Evolutionary conservation across 2,113 vertebrate species (phyloP), one percentile per base, ranked within the genome.

Genomic region (Xenopus borealis): DNA sequence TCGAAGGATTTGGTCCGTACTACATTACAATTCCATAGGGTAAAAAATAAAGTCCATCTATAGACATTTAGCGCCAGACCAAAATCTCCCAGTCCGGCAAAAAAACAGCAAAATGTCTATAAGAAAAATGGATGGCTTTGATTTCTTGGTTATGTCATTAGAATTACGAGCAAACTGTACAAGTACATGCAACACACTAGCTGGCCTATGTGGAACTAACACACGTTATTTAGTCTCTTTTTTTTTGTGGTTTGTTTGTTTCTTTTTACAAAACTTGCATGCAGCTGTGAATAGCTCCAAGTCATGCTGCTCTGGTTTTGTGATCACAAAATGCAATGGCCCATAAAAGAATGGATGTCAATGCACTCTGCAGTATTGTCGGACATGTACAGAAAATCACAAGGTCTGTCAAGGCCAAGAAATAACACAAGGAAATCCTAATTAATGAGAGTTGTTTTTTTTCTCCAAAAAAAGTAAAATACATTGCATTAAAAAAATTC

Each of bases 141-240:
- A 93, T 93, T 97, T 96, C 93, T 96, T 93, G 91, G 87, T 94
- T 96, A 94, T 90, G 93, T 94, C 87, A 83, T 92, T 93, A 95
- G 91, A 94, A 94, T 94, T 95, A 97, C 94, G 85, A 98, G 96
- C 96, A 98, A 98, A 96, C 94, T 99, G 94, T 97, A 98, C 97
- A 98, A 91, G 90, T 92, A 95, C 97, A 98, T 99, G 97, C 97
- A 97, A 99, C 95, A 96, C 93, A 98, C 95, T 96, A 95, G 94
- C 94, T 91, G 92, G 92, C 92, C 94, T 96, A 96, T 91, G 93
- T 95, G 92, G 92, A 95, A 92, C 93, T 95, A 97, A 97, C 95
- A 95, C 92, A 94, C 91, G 93, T 93, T 90, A 94, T 88, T 95
- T 93, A 90, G 89, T 93, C 88, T 91, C 87, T 91, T 87, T 91